phyloP scores from a whole-genome alignment of 2,797 vertebrate species.

The Gallinago stenura region DNA sequence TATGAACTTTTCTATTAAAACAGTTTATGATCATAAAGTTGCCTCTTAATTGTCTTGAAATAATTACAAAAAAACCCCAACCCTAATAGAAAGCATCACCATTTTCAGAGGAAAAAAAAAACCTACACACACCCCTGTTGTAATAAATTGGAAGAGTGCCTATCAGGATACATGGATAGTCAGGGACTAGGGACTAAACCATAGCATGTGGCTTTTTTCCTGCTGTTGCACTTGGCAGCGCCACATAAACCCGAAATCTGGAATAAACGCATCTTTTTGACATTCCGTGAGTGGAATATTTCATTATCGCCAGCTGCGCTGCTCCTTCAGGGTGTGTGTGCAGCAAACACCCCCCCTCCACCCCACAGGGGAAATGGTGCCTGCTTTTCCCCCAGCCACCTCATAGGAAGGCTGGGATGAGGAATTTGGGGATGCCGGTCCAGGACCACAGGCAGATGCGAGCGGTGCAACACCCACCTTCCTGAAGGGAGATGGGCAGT shows the following conservation, averaged over 20 bases:
- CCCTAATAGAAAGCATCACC: not conserved
- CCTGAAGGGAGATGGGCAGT: fast-evolving
- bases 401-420: fast-evolving
- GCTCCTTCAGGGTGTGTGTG: fast-evolving
- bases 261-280: not conserved
- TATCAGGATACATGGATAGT: no score
- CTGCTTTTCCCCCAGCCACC: not conserved
- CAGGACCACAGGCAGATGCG: fast-evolving
- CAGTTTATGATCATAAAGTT: not conserved
- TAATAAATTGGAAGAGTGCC: not conserved
- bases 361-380: fast-evolving
- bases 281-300: fast-evolving
- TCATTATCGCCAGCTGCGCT: fast-evolving
- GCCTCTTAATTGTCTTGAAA: not conserved
- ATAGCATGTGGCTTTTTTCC: fast-evolving
- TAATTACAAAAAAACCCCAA: not conserved
- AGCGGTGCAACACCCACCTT: fast-evolving
- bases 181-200: not conserved
- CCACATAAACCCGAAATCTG: not conserved
- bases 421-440: not conserved
- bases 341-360: not conserved
- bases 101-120: not conserved
- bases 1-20: not conserved
- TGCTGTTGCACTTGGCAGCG: not conserved
- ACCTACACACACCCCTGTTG: not conserved